A percentile compares a stretch with the other conserved stretches of the same genome.
Evolutionary conservation across 2,888 invertebrate species (phyloP).

Genomic region (Philaethria dido): DNA sequence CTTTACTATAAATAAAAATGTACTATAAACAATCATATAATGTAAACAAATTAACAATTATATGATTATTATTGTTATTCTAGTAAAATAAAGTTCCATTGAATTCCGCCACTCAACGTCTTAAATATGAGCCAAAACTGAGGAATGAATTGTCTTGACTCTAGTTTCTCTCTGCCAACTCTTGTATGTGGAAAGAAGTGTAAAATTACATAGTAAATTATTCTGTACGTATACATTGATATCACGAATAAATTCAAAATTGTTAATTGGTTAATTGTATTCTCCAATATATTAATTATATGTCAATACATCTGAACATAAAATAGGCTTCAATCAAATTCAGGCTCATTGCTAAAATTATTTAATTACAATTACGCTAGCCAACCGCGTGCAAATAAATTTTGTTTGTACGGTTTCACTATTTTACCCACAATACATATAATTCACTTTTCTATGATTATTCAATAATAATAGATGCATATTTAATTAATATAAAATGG

Average conservation of each 20-base stretch:
- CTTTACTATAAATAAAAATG: too few relatives aligned
- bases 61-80: too few relatives aligned
- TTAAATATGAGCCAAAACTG: too few relatives aligned
- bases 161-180: too few relatives aligned
- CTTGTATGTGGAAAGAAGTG: too few relatives aligned
- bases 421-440: neutral
- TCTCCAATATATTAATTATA: constrained; percentile 30
- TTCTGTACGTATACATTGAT: constrained; percentile 22
- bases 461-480: constrained; percentile 2
- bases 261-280: constrained; percentile 29
- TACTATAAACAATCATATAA: too few relatives aligned
- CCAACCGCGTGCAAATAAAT: constrained; percentile 28
- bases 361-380: constrained; percentile 34
- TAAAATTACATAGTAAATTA: too few relatives aligned
- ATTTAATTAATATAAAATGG: neutral
- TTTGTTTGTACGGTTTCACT: constrained; percentile 19
- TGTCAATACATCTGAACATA: constrained; percentile 26
- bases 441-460: constrained; percentile 11
- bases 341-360: constrained; percentile 29
- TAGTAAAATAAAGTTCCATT: too few relatives aligned
- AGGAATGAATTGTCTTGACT: too few relatives aligned
- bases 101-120: too few relatives aligned
- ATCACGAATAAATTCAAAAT: constrained; percentile 8
- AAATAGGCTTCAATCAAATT: constrained; percentile 34
- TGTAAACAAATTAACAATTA: too few relatives aligned